phyloP scores from a whole-genome alignment of 2,113 vertebrate genomes.

The Sinocyclocheilus maitianheensis region DNA sequence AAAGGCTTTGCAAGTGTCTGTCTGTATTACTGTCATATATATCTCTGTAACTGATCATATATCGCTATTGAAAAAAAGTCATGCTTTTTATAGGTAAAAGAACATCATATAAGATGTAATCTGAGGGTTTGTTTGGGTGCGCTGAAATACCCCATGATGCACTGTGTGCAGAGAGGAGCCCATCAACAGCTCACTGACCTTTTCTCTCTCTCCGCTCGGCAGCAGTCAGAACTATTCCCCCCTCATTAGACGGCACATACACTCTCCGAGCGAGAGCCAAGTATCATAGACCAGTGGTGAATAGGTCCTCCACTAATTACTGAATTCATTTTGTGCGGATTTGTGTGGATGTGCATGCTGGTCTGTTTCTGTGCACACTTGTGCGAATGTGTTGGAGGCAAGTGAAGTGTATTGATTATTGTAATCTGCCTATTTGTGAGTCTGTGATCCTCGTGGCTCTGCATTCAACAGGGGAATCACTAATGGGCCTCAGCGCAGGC shows the following conservation, averaged over 20 bases:
- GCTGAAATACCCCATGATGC: constrained; percentile 51
- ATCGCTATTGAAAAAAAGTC: background rate
- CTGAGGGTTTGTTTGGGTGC: constrained; percentile 42
- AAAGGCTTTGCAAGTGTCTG: too few relatives aligned
- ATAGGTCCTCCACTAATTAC: constrained; percentile 78
- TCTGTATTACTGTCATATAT: too few relatives aligned
- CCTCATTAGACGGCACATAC: constrained; percentile 70
- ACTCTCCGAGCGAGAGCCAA: constrained; percentile 57
- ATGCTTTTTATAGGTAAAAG: background rate
- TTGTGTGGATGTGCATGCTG: constrained; percentile 50
- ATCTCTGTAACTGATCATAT: background rate
- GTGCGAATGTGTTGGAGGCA: constrained; percentile 70
- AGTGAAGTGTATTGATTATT: constrained; percentile 85
- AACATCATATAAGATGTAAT: background rate
- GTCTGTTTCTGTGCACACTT: constrained; percentile 26
- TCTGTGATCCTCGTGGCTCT: constrained; percentile 82
- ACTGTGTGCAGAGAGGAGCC: constrained; percentile 46
- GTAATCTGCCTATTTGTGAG: constrained; percentile 85
- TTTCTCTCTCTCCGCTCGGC: constrained; percentile 69
- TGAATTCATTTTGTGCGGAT: constrained; percentile 53
- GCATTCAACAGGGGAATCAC: constrained; percentile 79
- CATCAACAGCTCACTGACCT: constrained; percentile 72
- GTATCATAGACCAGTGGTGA: constrained; percentile 73
- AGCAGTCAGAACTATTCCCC: constrained; percentile 72
- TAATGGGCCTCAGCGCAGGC: constrained; percentile 79